Percentiles rank a stretch among this genome's conserved stretches.
Evolutionary conservation across 2,113 vertebrate species (phyloP).

Genomic region (Stegastes partitus): DNA sequence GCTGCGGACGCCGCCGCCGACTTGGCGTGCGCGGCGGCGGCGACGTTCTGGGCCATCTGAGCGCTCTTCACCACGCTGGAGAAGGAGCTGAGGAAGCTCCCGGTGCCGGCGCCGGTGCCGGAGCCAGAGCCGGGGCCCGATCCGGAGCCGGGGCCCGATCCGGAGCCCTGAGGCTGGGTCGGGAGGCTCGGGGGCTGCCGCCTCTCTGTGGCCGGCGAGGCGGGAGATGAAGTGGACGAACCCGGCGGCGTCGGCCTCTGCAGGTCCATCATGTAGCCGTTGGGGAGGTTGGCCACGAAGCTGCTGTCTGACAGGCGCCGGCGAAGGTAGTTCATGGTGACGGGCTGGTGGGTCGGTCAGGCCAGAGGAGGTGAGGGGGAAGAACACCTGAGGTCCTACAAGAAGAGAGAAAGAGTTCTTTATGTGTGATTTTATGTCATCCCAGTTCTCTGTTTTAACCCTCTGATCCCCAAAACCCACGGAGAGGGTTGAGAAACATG

Average conservation of each 20-base stretch:
- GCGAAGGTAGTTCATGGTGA: conserved; percentile 95
- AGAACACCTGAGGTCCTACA: conserved; percentile 45
- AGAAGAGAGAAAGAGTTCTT: background rate
- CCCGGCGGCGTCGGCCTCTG: conserved; percentile 87
- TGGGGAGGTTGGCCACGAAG: conserved; percentile 96
- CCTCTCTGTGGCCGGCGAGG: conserved; percentile 80
- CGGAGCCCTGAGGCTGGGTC: conserved; percentile 67
- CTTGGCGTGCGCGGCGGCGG: conserved; percentile 87
- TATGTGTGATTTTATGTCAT: background rate
- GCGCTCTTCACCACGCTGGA: conserved; percentile 93
- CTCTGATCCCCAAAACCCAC: too few species aligned
- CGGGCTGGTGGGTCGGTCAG: conserved; percentile 71
- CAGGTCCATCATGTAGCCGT: conserved; percentile 97
- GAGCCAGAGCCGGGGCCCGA: background rate
- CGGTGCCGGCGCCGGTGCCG: conserved; percentile 62
- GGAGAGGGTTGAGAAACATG: too few species aligned
- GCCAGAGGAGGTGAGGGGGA: conserved; percentile 43
- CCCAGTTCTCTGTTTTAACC: background rate
- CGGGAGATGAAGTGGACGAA: conserved; percentile 90
- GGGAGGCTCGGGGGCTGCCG: conserved; percentile 83
- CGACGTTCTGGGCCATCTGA: conserved; percentile 86
- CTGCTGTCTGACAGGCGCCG: conserved; percentile 97
- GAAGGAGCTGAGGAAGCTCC: conserved; percentile 95
- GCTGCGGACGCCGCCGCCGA: conserved; percentile 52
- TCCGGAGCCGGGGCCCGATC: conserved; percentile 57